These are phyloP conservation scores for Margaritifera margaritifera DNA, from an alignment of 2,888 invertebrate genomes.

Conservation along the genomic window DNA sequence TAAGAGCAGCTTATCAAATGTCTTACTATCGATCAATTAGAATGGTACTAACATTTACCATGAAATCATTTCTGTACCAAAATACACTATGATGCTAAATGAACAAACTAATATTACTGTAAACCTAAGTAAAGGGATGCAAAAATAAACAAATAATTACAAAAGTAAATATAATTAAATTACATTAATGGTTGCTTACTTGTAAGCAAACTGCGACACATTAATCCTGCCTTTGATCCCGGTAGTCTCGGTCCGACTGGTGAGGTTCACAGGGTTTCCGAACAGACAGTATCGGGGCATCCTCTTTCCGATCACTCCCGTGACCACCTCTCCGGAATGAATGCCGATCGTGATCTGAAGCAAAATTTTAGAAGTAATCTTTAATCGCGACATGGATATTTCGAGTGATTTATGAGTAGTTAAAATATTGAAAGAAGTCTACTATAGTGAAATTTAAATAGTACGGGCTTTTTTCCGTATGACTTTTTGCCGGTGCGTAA, in stretches of 20 bases:
- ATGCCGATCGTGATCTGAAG: slow-evolving; percentile 68
- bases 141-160: no score
- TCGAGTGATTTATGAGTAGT: neutral
- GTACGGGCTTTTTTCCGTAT: no score
- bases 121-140: no score
- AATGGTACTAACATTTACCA: no score
- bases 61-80: no score
- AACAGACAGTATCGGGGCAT: slow-evolving; percentile 70
- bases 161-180: no score
- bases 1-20: no score
- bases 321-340: slow-evolving; percentile 69
- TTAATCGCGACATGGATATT: neutral
- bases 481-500: no score
- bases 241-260: slow-evolving; percentile 68
- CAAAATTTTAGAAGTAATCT: neutral
- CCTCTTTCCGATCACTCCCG: slow-evolving; percentile 69
- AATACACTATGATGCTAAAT: no score
- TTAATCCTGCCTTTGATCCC: slow-evolving; percentile 67
- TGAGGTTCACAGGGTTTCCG: slow-evolving; percentile 70
- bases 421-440: neutral
- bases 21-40: no score
- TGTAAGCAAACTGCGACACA: slow-evolving; percentile 66
- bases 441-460: no score
- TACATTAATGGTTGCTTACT: slow-evolving; percentile 58
- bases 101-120: no score